These are phyloP conservation scores for Callipepla californica DNA, from an alignment of 2,113 vertebrate genomes.

Conservation along the genomic window DNA sequence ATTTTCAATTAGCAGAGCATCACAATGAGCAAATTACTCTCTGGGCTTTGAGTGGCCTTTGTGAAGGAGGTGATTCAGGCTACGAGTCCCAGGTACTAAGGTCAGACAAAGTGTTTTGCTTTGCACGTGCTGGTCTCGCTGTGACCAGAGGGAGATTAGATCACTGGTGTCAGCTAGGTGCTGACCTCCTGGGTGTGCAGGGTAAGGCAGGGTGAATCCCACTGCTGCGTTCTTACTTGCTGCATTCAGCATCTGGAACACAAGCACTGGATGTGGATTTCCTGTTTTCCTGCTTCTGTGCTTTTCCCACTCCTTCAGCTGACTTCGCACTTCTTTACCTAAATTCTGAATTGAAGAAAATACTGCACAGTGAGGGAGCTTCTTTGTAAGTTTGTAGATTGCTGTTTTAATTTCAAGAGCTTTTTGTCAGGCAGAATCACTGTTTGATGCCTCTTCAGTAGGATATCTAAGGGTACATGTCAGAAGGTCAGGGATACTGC, in stretches of 20 bases:
- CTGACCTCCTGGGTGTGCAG: not conserved
- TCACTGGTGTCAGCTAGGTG: not conserved
- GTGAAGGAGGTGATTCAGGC: not conserved
- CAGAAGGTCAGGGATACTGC: not conserved
- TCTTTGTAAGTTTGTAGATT: not conserved
- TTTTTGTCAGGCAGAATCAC: not conserved
- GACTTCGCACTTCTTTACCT: not conserved
- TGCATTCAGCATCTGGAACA: not conserved
- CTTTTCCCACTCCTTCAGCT: not conserved
- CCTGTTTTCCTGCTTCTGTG: not conserved
- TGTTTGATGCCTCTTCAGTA: not conserved
- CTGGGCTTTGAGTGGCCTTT: not conserved
- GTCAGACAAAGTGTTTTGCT: not conserved
- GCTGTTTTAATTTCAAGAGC: not conserved
- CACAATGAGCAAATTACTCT: not conserved
- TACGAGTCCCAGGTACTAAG: not conserved
- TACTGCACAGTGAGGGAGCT: not conserved
- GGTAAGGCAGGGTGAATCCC: not conserved
- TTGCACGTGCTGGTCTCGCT: not conserved
- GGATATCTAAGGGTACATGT: not conserved
- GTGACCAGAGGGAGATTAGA: not conserved
- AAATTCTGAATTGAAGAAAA: not conserved
- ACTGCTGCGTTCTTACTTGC: not conserved
- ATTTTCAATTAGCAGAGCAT: constrained; percentile 14
- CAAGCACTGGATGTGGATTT: not conserved